Base-by-base conservation (phyloP, 2,797 vertebrate genomes). In the Pangasius krempfi region DNA sequence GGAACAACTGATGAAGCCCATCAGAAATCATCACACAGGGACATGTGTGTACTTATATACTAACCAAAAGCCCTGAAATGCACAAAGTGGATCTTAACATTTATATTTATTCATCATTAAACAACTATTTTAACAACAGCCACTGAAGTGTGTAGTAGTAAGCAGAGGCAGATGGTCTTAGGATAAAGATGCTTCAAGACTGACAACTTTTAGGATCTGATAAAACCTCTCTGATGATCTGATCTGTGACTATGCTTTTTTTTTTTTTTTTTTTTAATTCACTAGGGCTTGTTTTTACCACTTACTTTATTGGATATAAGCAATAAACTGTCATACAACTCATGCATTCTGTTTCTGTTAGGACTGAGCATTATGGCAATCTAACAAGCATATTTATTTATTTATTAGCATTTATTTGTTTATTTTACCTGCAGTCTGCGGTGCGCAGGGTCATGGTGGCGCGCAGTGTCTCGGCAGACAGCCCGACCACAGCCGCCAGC, bases 371-470 rank as follows among this genome's bases (percentile, higher is more conserved):
- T 80, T 20, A 5, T 2, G 56, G 10, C 7, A 3, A 25, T 60
- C 6, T 66, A 40, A 1, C 22, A 40, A 3, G 25, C 33, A 0
- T 7, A 0, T 40, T 14, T 40, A 4, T 60, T 25, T 10, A 50
- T 18, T 70, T 2, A 37, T 70, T 10, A 50, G 4, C 50, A 50
- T 18, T 70, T 2, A 37, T 70, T 10, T 76, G 4, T 76, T 70
- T 70, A 18, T 97, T 93, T 50, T 96, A 99, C 98, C 98, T 98
- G 96, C 97, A 98, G 91, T 98, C 98, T 16, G 96, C 93, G 13
- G 96, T 95, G 93, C 97, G 95, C 92, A 97, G 93, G 3, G 94
- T 95, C 0, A 96, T 95, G 7, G 97, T 96, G 79, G 95, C 96
- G 95, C 96, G 96, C 89, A 97, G 91, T 0, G 94, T 94, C 94